A percentile compares a stretch with the other conserved stretches of the same genome.
phyloP scores from a whole-genome alignment of 2,888 invertebrate genomes.

The Mellilla xanthometata region DNA sequence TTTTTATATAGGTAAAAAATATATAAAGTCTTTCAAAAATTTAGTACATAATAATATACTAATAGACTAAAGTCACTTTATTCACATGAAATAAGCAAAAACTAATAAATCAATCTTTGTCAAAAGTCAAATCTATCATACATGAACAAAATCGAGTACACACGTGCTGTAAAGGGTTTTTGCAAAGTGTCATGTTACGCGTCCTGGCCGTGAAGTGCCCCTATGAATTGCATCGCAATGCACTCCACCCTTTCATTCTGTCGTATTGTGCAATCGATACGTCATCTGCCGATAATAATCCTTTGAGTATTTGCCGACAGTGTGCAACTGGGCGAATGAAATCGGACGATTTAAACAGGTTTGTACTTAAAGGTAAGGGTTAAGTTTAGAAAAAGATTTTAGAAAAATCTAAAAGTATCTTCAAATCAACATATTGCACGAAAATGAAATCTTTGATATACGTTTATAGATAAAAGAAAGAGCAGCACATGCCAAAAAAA shows the following conservation, averaged over 20 bases:
- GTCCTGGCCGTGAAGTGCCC: constrained; percentile 70
- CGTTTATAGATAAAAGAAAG: constrained; percentile 4
- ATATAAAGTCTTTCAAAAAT: too few species aligned
- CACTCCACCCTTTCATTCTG: constrained; percentile 73
- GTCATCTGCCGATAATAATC: constrained; percentile 66
- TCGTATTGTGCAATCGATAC: constrained; percentile 73
- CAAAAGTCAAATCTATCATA: constrained; percentile 36
- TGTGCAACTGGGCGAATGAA: constrained; percentile 9
- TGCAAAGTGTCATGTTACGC: constrained; percentile 65
- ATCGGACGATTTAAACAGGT: not conserved
- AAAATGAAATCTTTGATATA: too few species aligned
- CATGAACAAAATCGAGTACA: constrained; percentile 41
- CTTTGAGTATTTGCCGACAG: constrained; percentile 71
- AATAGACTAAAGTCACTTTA: too few species aligned
- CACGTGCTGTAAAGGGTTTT: constrained; percentile 63
- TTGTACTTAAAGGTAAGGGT: too few species aligned
- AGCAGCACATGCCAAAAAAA: constrained; percentile 56
- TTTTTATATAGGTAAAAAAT: too few species aligned
- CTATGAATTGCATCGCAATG: constrained; percentile 77
- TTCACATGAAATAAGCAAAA: not conserved
- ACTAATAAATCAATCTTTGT: constrained; percentile 13
- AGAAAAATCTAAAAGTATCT: too few species aligned
- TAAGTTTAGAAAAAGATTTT: too few species aligned
- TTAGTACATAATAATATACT: too few species aligned
- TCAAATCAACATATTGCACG: too few species aligned